These are phyloP conservation scores for Oligia latruncula DNA, from an alignment of 2,888 invertebrate genomes.

Conservation along the genomic window DNA sequence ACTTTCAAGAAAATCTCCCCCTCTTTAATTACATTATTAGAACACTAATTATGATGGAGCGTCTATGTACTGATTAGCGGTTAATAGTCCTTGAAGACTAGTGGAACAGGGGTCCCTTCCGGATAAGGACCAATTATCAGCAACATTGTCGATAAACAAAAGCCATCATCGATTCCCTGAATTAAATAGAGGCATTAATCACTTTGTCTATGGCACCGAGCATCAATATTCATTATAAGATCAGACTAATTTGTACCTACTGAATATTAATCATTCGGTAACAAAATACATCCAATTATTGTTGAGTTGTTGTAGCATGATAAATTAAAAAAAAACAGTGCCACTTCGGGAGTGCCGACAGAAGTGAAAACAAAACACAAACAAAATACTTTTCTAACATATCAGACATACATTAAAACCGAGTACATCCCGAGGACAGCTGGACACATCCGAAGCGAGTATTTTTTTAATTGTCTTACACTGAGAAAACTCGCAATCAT, in stretches of 20 bases:
- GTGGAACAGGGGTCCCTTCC: constrained; percentile 46
- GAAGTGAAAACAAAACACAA: no score
- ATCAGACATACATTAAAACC: no score
- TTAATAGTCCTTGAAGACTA: constrained; percentile 71
- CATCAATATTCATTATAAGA: constrained; percentile 71
- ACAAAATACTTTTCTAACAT: no score
- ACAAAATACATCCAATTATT: constrained; percentile 25
- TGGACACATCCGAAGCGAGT: no score
- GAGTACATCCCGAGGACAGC: no score
- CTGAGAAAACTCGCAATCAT: no score
- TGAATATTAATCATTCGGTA: constrained; percentile 39
- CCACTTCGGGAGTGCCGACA: no score
- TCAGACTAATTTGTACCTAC: constrained; percentile 43
- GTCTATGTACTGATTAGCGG: constrained; percentile 61
- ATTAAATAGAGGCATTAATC: constrained; percentile 55
- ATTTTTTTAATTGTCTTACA: no score
- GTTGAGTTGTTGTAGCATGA: neutral
- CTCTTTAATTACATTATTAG: constrained; percentile 38
- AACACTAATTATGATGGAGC: constrained; percentile 53
- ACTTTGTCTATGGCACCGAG: constrained; percentile 42
- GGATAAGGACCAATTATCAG: constrained; percentile 16
- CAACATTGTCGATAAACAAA: constrained; percentile 22
- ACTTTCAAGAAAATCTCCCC: constrained; percentile 36
- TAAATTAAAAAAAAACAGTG: no score
- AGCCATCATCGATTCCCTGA: constrained; percentile 10